These are phyloP conservation scores for Neosalanx taihuensis DNA, from an alignment of 2,797 vertebrate genomes.

Conservation along the genomic window DNA sequence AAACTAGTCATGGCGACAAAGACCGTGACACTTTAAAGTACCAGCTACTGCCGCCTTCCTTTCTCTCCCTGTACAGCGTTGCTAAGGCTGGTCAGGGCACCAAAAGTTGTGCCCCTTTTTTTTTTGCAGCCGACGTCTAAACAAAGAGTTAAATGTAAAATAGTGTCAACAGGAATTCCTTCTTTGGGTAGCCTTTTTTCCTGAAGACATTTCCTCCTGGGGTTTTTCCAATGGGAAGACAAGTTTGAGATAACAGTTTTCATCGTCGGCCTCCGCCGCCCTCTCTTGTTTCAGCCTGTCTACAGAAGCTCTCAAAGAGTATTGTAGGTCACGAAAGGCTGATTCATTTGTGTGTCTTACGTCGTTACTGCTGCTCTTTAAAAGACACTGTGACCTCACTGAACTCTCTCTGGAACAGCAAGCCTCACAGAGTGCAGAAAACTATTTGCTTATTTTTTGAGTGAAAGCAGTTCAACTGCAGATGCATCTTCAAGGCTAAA, in stretches of 20 bases:
- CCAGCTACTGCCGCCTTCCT: conserved; percentile 82
- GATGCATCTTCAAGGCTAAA: conserved; percentile 35
- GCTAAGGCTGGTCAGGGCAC: conserved; percentile 77
- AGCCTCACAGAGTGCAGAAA: not conserved
- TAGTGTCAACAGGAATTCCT: conserved; percentile 78
- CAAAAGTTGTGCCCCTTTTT: conserved; percentile 73
- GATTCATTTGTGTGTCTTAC: not conserved
- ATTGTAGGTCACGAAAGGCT: not conserved
- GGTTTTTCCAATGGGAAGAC: conserved; percentile 37
- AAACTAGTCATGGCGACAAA: conserved; percentile 98
- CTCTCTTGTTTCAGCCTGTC: not conserved
- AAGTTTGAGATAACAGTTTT: conserved; percentile 46
- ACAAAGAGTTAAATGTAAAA: conserved; percentile 84
- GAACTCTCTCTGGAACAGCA: conserved; percentile 2
- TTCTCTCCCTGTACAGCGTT: conserved; percentile 79
- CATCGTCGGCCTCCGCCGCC: conserved; percentile 25
- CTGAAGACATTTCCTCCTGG: conserved; percentile 76
- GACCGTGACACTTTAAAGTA: conserved; percentile 97
- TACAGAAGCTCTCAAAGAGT: not conserved
- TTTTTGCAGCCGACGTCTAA: conserved; percentile 69
- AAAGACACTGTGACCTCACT: not conserved
- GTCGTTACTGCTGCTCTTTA: not conserved
- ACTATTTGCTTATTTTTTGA: conserved; percentile 26
- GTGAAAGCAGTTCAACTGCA: conserved; percentile 24
- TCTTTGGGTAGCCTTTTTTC: conserved; percentile 71